A percentile compares a stretch with the other conserved stretches of the same genome.
Conservation (phyloP, 2,113 vertebrate genomes). For the Bagarius yarrelli region DNA sequence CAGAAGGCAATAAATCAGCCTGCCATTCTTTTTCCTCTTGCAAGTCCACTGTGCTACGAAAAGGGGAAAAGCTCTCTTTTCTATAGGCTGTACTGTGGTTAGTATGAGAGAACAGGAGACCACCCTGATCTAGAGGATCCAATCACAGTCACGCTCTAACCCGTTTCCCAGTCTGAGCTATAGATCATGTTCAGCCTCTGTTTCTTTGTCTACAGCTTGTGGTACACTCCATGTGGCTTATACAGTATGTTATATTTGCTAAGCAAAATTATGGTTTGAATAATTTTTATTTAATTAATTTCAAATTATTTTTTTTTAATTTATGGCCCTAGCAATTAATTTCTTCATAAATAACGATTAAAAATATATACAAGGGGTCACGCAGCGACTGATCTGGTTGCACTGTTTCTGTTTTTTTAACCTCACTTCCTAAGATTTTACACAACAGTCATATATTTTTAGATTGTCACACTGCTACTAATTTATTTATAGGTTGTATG, state of each 20-base stretch:
- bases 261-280: background rate
- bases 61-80: constrained; percentile 40
- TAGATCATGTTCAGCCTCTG: constrained; percentile 6
- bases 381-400: too few species aligned
- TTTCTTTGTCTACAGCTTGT: background rate
- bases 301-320: background rate
- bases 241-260: background rate
- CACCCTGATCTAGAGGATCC: constrained; percentile 31
- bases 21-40: constrained; percentile 36
- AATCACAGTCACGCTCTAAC: constrained; percentile 43
- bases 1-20: constrained; percentile 40
- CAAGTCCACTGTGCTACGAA: background rate
- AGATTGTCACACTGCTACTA: background rate
- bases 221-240: background rate
- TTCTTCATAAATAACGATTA: too few species aligned
- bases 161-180: constrained; percentile 27
- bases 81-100: constrained; percentile 43
- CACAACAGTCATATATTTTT: background rate
- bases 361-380: too few species aligned
- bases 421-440: background rate
- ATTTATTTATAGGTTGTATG: background rate
- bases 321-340: too few species aligned
- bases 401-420: too few species aligned
- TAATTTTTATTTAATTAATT: background rate
- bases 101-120: background rate